phyloP scores from a whole-genome alignment of 1,140 invertebrate species.

The Anthonomus grandis region DNA sequence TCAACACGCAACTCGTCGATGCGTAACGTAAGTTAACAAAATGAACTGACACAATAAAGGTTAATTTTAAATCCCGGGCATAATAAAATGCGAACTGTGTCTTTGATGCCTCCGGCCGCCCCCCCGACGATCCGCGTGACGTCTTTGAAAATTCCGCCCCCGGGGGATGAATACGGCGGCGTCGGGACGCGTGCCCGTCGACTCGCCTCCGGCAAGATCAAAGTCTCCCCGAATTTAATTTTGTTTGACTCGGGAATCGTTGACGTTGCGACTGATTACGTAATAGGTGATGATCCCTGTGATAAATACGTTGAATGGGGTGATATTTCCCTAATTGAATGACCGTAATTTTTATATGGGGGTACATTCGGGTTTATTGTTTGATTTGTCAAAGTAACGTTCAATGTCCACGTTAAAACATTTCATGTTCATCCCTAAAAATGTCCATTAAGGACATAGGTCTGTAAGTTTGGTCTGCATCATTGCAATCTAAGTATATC shows the following conservation, averaged over 20 bases:
- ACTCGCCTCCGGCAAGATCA: slow-evolving; percentile 31
- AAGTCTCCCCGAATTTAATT: slow-evolving; percentile 30
- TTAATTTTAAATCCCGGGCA: slow-evolving; percentile 45
- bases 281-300: slow-evolving; percentile 19
- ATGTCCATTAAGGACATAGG: too few relatives aligned
- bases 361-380: too few relatives aligned
- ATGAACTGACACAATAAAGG: slow-evolving; percentile 36
- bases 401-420: too few relatives aligned
- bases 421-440: too few relatives aligned
- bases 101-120: slow-evolving; percentile 40
- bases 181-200: slow-evolving; percentile 34
- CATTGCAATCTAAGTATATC: too few relatives aligned
- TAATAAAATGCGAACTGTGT: slow-evolving; percentile 34
- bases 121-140: slow-evolving; percentile 40
- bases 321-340: too few relatives aligned
- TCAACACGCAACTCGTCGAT: too few relatives aligned
- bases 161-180: slow-evolving; percentile 38
- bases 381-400: too few relatives aligned
- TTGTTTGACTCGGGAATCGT: slow-evolving; percentile 33
- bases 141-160: slow-evolving; percentile 46
- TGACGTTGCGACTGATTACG: slow-evolving; percentile 21
- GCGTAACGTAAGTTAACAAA: too few relatives aligned
- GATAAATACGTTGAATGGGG: too few relatives aligned
- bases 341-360: too few relatives aligned
- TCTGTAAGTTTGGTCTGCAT: too few relatives aligned